Evolutionary conservation across 2,113 vertebrate species (phyloP), one percentile per base, ranked within the genome.

Genomic region (Aix galericulata): DNA sequence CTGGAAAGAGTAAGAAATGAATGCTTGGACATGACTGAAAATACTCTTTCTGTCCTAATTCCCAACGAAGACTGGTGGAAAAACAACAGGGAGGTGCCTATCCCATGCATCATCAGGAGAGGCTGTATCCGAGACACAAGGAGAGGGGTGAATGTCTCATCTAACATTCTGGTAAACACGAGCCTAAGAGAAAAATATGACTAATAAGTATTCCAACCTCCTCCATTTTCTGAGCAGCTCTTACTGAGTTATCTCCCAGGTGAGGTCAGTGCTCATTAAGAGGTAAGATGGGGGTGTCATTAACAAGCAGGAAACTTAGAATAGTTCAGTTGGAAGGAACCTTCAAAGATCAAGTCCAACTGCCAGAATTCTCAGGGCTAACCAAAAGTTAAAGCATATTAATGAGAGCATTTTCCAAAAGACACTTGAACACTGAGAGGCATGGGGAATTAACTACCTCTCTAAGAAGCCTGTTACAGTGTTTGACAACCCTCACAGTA

Each of bases 91-190:
- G 85, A 90, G 52, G 42, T 75, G 76, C 32, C 56, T 86, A 9
- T 68, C 11, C 31, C 38, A 81, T 88, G 32, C 69, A 75, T 88
- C 86, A 90, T 64, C 34, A 68, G 29, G 12, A 81, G 23, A 9
- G 36, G 93, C 78, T 89, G 75, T 46, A 50, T 80, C 29, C 77
- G 63, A 86, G 75, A 77, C 55, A 26, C n/a, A 63, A 36, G 32
- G 46, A 69, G 36, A 63, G 12, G 9, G 26, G 27, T 36, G 42
- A 82, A 5, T 77, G 59, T 73, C 67, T 90, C 18, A 2, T 77
- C 67, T 89, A 72, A 82, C 34, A 14, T 4, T 52, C 46, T 91
- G 32, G 66, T 93, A 96, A 93, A 96, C 79, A 91, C 58, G 84
- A 22, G 23, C 20, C 34, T 78, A 56, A 86, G 82, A 88, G 71